A percentile compares a stretch with the other conserved stretches of the same genome.
Conservation (phyloP, 2,888 invertebrate species). For the Cynaeus angustus region DNA sequence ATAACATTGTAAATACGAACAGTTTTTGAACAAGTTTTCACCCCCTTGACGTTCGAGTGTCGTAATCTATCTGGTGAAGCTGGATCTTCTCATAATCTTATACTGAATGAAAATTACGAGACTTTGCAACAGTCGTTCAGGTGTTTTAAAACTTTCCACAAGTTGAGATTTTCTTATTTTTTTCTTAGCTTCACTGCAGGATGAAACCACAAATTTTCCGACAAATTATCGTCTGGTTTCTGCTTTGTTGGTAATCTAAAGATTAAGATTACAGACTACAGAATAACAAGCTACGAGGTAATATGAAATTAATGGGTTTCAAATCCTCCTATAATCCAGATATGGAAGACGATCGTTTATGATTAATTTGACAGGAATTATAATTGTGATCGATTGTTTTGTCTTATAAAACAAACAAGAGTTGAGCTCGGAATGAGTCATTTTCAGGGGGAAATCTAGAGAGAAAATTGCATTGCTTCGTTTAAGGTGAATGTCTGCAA, state of each 20-base stretch:
- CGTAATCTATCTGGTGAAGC: slow-evolving; percentile 9
- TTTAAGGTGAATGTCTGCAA: too few species aligned
- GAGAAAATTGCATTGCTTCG: too few species aligned
- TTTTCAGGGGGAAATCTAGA: too few species aligned
- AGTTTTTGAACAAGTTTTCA: slow-evolving; percentile 26
- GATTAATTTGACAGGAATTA: slow-evolving; percentile 25
- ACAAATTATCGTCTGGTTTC: too few species aligned
- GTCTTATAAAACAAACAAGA: too few species aligned
- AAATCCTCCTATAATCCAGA: slow-evolving; percentile 20
- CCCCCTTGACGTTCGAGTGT: slow-evolving; percentile 8
- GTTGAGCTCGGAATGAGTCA: too few species aligned
- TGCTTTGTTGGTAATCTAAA: neutral
- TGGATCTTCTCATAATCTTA: slow-evolving; percentile 18
- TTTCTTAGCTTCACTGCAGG: too few species aligned
- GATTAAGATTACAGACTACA: slow-evolving; percentile 7
- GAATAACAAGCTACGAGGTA: neutral
- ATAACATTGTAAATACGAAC: slow-evolving; percentile 35
- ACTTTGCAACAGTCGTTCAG: slow-evolving; percentile 10
- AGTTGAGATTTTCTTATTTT: neutral
- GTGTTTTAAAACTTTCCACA: slow-evolving; percentile 1
- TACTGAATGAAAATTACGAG: neutral
- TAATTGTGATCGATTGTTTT: slow-evolving; percentile 20
- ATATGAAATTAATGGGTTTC: slow-evolving; percentile 19
- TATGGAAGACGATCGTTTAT: slow-evolving; percentile 20
- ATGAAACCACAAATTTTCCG: too few species aligned